Evolutionary conservation across 1,140 invertebrate species (phyloP), one percentile per base, ranked within the genome.

Genomic region (Drosophila pseudoobscura): DNA sequence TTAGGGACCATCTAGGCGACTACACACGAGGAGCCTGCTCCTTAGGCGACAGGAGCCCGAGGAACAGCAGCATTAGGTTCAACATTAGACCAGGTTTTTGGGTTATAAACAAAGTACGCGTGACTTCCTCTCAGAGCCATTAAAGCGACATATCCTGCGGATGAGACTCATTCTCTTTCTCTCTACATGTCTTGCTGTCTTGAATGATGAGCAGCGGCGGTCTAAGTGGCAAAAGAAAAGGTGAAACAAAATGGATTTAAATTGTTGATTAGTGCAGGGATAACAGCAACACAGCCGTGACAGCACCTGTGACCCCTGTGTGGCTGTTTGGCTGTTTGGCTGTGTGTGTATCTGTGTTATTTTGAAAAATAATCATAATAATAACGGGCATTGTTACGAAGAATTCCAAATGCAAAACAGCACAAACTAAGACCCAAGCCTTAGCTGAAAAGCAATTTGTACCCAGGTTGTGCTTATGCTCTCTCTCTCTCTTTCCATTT

Each of bases 291-390:
- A 45, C 71, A 78, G 65, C 49, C 51, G 13, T 50, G 55, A 73
- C 69, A 53, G 69, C 76, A 79, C 76, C 76, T 79, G 78, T 50
- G 66, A 51, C 43, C 46, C 15, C 46, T 20, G 47, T 59, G 43
- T 46, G 55, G 17, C 2, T 41, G 55, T 70, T 52, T 80, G 44
- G 46, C 22, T 55, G 29, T 24, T 52, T 80, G 44, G 46, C 22
- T 55, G 29, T 24, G 35, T 41, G 51, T 70, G 52, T 82, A 31
- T 54, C 17, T 55, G 29, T 66, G 73, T 55, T 56, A 82, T 76
- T 88, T 88, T 88, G 83, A 88, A 88, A 88, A 89, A 88, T 88
- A 88, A 88, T 88, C 84, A 79, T 88, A 63, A 76, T 88, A 88
- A 88, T 88, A 83, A 88, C 75, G 68, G 55, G 64, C 52, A 88